Percentiles rank a stretch among this genome's conserved stretches.
Evolutionary conservation across 2,797 vertebrate genomes (phyloP).

Genomic region (Centroberyx gerrardi): DNA sequence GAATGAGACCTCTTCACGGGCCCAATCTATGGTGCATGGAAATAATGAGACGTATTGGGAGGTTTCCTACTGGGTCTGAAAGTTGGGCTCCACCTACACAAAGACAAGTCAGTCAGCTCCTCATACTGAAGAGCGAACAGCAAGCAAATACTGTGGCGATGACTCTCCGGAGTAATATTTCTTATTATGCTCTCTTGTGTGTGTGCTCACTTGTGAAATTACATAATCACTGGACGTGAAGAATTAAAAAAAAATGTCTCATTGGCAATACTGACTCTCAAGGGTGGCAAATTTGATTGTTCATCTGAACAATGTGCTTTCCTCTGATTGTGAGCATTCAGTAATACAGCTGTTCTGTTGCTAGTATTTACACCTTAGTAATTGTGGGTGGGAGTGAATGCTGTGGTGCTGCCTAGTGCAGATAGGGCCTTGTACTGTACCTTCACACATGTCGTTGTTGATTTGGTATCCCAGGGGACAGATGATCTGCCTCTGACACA

Average conservation of each 20-base stretch:
- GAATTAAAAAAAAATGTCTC: neutral
- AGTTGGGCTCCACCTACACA: constrained; percentile 35
- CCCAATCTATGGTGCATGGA: constrained; percentile 64
- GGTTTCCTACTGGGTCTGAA: constrained; percentile 51
- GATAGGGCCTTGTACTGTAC: constrained; percentile 74
- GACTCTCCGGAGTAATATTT: constrained; percentile 2
- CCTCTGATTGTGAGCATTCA: constrained; percentile 45
- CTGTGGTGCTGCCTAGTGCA: constrained; percentile 22
- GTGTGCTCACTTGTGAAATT: constrained; percentile 46
- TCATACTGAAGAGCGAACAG: constrained; percentile 16
- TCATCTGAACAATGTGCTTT: constrained; percentile 58
- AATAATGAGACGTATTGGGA: constrained; percentile 71
- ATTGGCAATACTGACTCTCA: constrained; percentile 22
- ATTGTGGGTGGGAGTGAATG: constrained; percentile 21
- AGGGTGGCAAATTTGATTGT: constrained; percentile 42
- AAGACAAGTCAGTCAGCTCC: constrained; percentile 38
- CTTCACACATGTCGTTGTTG: constrained; percentile 86
- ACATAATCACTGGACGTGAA: constrained; percentile 26
- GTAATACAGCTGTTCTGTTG: constrained; percentile 27
- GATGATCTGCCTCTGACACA: constrained; percentile 86
- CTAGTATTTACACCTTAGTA: constrained; percentile 35
- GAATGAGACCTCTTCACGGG: constrained; percentile 46
- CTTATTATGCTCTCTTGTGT: constrained; percentile 18
- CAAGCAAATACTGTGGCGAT: constrained; percentile 16
- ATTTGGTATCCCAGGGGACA: constrained; percentile 88